Conservation (phyloP, 2,888 invertebrate species). For the Muschampia plurimacula region DNA sequence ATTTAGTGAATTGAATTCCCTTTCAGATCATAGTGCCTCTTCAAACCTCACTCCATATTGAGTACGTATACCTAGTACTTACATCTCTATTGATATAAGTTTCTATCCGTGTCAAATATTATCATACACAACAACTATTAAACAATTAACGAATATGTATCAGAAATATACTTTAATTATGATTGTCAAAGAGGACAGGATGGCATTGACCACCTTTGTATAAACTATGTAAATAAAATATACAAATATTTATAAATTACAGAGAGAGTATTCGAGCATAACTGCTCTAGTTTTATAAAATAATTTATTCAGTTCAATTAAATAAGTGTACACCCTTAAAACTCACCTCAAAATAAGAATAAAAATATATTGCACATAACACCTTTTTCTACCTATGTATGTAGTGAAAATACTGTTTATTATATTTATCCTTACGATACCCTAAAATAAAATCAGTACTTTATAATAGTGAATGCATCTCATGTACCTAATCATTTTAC, state of each 20-base stretch:
- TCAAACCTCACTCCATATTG: neutral
- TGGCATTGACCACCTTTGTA: slow-evolving; percentile 26
- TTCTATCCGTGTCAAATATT: neutral
- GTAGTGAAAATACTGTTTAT: slow-evolving; percentile 18
- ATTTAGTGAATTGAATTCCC: neutral
- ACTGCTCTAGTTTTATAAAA: slow-evolving; percentile 56
- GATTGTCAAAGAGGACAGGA: neutral
- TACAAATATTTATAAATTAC: slow-evolving; percentile 50
- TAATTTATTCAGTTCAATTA: slow-evolving; percentile 56
- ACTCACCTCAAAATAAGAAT: slow-evolving; percentile 48
- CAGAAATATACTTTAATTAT: neutral
- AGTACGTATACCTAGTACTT: neutral
- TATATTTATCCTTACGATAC: neutral
- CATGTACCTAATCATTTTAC: neutral
- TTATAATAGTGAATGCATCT: slow-evolving; percentile 12
- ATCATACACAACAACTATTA: too few relatives aligned
- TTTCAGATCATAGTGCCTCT: slow-evolving; percentile 11
- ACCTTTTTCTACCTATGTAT: slow-evolving; percentile 56
- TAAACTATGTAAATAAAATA: slow-evolving; percentile 56
- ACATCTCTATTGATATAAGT: neutral
- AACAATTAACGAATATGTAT: neutral
- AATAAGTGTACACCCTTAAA: slow-evolving; percentile 58
- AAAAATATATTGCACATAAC: slow-evolving; percentile 62
- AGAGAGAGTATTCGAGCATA: slow-evolving; percentile 46
- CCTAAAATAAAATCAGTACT: slow-evolving; percentile 1